phyloP scores from a whole-genome alignment of 2,888 invertebrate species.

The Cerastis leucographa region DNA sequence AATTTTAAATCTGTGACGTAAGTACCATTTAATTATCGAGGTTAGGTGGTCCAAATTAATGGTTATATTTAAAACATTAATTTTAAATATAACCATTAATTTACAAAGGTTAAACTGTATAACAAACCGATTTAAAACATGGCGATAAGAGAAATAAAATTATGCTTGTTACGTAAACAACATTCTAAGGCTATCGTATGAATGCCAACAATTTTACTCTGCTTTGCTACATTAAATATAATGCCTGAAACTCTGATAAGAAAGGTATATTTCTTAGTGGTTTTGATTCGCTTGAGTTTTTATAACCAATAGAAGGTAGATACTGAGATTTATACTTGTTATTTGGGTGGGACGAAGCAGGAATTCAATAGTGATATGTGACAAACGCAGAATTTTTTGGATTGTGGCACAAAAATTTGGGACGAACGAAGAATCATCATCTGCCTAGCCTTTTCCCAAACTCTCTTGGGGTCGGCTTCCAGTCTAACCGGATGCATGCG shows the following conservation, averaged over 20 bases:
- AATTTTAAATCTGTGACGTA: not conserved
- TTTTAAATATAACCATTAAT: too few relatives aligned
- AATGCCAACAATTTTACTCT: conserved; percentile 3
- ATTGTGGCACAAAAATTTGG: too few relatives aligned
- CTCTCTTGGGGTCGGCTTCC: too few relatives aligned
- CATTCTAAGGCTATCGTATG: conserved; percentile 22
- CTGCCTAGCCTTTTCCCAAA: too few relatives aligned
- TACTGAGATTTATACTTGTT: too few relatives aligned
- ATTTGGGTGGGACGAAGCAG: too few relatives aligned
- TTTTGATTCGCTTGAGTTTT: not conserved
- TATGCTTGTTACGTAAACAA: not conserved
- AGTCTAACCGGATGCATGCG: too few relatives aligned
- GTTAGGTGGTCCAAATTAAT: not conserved
- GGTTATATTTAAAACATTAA: not conserved
- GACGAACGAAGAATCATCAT: too few relatives aligned
- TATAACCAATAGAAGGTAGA: too few relatives aligned
- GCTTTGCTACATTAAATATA: conserved; percentile 16
- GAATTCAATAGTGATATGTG: too few relatives aligned
- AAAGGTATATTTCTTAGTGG: conserved; percentile 6
- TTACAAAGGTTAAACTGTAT: too few relatives aligned
- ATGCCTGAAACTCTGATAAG: conserved; percentile 16
- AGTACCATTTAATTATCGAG: not conserved
- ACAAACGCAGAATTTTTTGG: too few relatives aligned
- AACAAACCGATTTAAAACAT: not conserved
- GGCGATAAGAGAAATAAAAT: conserved; percentile 1